A percentile compares a stretch with the other conserved stretches of the same genome.
phyloP scores from a whole-genome alignment of 2,113 vertebrate species.

The Brachyhypopomus gauderio region DNA sequence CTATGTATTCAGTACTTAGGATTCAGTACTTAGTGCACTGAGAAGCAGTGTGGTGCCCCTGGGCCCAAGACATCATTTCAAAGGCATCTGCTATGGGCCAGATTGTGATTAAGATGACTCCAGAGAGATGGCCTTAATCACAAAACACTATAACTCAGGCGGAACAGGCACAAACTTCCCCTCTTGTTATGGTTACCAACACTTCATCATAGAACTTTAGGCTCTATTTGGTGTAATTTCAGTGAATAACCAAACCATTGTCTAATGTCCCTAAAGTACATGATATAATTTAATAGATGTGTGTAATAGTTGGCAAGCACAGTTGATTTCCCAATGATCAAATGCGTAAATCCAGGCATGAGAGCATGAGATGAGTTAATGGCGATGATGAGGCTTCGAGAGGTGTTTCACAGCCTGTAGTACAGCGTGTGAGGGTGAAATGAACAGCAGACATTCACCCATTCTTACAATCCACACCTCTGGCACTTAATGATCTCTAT shows the following conservation, averaged over 20 bases:
- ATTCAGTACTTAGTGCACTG: slow-evolving; percentile 4
- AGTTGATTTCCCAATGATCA: no score
- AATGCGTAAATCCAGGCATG: no score
- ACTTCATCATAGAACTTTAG: slow-evolving; percentile 17
- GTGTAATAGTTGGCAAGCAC: not conserved
- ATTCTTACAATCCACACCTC: no score
- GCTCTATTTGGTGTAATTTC: slow-evolving; percentile 27
- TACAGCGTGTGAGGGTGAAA: no score
- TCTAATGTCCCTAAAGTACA: slow-evolving; percentile 32
- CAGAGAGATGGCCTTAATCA: slow-evolving; percentile 31
- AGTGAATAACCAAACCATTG: slow-evolving; percentile 12
- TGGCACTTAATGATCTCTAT: not conserved
- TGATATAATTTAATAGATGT: not conserved
- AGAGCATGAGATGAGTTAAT: not conserved
- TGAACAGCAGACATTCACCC: no score
- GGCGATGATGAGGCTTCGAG: not conserved
- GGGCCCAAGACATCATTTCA: slow-evolving; percentile 26
- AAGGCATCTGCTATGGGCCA: slow-evolving; percentile 23
- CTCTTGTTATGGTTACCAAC: slow-evolving; percentile 37
- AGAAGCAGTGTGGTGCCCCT: not conserved
- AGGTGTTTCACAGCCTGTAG: no score
- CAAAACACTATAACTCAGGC: slow-evolving; percentile 19
- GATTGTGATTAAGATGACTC: slow-evolving; percentile 16
- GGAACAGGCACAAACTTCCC: slow-evolving; percentile 31
- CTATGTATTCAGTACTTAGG: not conserved